Evolutionary conservation across 2,888 invertebrate species (phyloP).

Genomic region (Drosophila siamana): DNA sequence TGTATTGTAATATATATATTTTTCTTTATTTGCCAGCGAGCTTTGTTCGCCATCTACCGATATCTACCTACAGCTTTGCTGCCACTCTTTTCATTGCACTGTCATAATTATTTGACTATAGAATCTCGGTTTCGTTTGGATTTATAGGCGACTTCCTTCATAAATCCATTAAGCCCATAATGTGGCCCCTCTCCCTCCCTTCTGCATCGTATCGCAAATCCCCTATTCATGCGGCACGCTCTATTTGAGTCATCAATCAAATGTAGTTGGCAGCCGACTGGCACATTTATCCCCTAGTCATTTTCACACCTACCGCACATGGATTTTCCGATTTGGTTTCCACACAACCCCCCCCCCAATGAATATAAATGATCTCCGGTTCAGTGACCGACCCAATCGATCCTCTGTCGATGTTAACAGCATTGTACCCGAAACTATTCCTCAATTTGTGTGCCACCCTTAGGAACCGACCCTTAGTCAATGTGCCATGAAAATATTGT

Average conservation of each 20-base stretch:
- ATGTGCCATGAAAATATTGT: constrained; percentile 56
- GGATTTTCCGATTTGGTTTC: constrained; percentile 30
- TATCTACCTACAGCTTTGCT: constrained; percentile 17
- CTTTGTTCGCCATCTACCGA: constrained; percentile 11
- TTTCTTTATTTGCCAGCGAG: constrained; percentile 1
- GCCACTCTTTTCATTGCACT: constrained; percentile 15
- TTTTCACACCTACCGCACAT: constrained; percentile 65
- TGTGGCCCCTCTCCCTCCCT: constrained; percentile 14
- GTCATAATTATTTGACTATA: constrained; percentile 55
- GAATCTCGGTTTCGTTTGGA: constrained; percentile 43
- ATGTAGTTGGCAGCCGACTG: constrained; percentile 44
- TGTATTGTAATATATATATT: background rate
- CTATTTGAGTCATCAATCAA: constrained; percentile 75
- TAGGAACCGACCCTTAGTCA: constrained; percentile 2
- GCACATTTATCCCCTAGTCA: constrained; percentile 60
- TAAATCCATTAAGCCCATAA: constrained; percentile 60
- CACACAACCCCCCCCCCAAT: constrained; percentile 44
- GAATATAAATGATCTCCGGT: constrained; percentile 70
- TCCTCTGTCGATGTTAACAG: constrained; percentile 58
- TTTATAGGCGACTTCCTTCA: constrained; percentile 59
- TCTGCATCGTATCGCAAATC: constrained; percentile 45
- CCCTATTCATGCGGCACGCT: constrained; percentile 73
- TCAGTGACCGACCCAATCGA: constrained; percentile 53
- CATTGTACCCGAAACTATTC: constrained; percentile 40
- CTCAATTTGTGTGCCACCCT: constrained; percentile 54